Evolutionary conservation across 2,113 vertebrate genomes (phyloP), one percentile per base, ranked within the genome.

Genomic region (Pangasianodon gigas): DNA sequence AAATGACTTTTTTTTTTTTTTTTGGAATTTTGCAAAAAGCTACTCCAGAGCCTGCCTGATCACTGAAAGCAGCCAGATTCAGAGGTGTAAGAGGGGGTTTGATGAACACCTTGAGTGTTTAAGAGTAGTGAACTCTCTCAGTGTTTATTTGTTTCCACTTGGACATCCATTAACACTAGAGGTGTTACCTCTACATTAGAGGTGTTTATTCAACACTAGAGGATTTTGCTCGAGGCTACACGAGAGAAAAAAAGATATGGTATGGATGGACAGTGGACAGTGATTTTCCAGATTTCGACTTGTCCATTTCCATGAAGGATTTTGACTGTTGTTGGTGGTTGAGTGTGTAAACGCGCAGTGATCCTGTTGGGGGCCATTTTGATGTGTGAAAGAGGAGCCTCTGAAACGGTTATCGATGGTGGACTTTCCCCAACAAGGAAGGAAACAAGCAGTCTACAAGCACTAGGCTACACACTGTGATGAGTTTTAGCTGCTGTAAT

Each of bases 361-460:
- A 44, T 71, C 62, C 32, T 69, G 75, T 48, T 56, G 89, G 89
- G 74, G 67, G 89, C 89, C 89, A 90, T 90, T 90, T 90, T 90
- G 89, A 19, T 74, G 81, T 67, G 58, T 69, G 48, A 51, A 44
- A 65, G 14, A 83, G 52, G 48, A 62, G 51, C 65, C 32, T 60
- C 44, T 65, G 6, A 24, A 11, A 85, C 60, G 44, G 62, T 88
- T 29, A 71, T 62, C 79, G 77, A 80, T 62, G 75, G 82, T 77
- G 65, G 84, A 88, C 79, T 87, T 89, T 67, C 62, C 65, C 79
- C 48, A 51, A 60, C 56, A 87, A 88, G 44, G 82, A 90, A 88
- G 87, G 58, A 60, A 4, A 24, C 4, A 13, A 56, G 56, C 6
- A 84, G 13, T 46, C 24, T 41, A 44, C 11, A 58, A 18, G 21